Evolutionary conservation across 2,113 vertebrate species (phyloP).

Genomic region (Antennarius striatus): DNA sequence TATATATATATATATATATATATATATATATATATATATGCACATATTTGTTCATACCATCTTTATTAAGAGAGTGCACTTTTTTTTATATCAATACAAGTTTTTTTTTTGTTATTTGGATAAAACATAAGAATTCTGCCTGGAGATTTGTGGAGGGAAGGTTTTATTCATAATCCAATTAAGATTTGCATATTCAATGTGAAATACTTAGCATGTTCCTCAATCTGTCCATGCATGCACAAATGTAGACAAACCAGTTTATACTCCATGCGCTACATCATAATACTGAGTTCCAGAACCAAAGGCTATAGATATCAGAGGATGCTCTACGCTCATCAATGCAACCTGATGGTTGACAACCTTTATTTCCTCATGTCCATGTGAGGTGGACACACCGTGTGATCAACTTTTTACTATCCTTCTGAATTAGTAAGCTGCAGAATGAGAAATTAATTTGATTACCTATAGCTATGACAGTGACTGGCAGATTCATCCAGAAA

Average conservation of each 20-base stretch:
- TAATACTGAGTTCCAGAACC: slow-evolving; percentile 32
- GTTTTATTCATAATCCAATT: too few relatives aligned
- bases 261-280: slow-evolving; percentile 15
- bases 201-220: too few relatives aligned
- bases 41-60: too few relatives aligned
- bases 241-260: neutral
- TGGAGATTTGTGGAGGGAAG: too few relatives aligned
- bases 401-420: slow-evolving; percentile 35
- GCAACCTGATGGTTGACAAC: slow-evolving; percentile 65
- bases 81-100: too few relatives aligned
- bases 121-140: too few relatives aligned
- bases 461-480: slow-evolving; percentile 30
- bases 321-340: slow-evolving; percentile 63
- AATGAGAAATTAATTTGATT: slow-evolving; percentile 70
- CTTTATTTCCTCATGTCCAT: slow-evolving; percentile 50
- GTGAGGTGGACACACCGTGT: slow-evolving; percentile 34
- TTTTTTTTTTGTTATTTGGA: too few relatives aligned
- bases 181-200: too few relatives aligned
- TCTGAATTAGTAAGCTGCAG: slow-evolving; percentile 48
- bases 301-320: slow-evolving; percentile 57
- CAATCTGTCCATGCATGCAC: neutral
- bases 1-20: neutral
- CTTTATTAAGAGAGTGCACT: too few relatives aligned
- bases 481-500: slow-evolving; percentile 39
- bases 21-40: too few relatives aligned